A percentile compares a stretch with the other conserved stretches of the same genome.
phyloP scores from a whole-genome alignment of 2,797 vertebrate species.

The Phoebastria nigripes region DNA sequence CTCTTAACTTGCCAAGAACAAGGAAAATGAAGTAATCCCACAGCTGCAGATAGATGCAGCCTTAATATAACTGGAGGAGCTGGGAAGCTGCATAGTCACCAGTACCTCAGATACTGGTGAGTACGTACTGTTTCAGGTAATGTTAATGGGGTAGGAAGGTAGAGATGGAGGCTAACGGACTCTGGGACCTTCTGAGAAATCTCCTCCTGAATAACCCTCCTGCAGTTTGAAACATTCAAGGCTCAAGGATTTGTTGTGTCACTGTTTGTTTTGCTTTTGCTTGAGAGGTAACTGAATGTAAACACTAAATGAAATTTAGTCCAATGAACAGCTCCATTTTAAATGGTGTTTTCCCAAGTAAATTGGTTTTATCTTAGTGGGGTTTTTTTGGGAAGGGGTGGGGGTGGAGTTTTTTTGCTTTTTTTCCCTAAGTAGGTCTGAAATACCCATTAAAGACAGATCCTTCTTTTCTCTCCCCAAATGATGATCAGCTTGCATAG shows the following conservation, averaged over 20 bases:
- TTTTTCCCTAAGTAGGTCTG: not conserved
- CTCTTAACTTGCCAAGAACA: not conserved
- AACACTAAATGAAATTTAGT: not conserved
- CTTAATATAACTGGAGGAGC: not conserved
- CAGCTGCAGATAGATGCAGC: not conserved
- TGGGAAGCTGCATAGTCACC: not conserved
- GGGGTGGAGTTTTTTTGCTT: not conserved
- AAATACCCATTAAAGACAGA: not conserved
- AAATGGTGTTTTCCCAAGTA: not conserved
- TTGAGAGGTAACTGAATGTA: not conserved
- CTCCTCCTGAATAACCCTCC: not conserved
- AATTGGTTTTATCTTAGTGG: not conserved
- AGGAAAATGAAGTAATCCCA: not conserved
- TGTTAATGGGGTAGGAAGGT: not conserved
- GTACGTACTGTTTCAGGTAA: not conserved
- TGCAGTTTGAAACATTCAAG: not conserved
- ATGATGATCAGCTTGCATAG: not conserved
- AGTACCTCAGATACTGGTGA: not conserved
- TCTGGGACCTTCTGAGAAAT: not conserved
- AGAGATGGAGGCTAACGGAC: not conserved
- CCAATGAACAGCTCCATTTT: not conserved
- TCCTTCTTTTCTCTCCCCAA: not conserved
- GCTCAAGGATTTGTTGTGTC: not conserved
- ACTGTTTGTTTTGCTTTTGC: not conserved
- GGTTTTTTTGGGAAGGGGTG: rapidly evolving